Evolutionary conservation across 2,888 invertebrate genomes (phyloP).

Genomic region (Chrysotoxum bicinctum): DNA sequence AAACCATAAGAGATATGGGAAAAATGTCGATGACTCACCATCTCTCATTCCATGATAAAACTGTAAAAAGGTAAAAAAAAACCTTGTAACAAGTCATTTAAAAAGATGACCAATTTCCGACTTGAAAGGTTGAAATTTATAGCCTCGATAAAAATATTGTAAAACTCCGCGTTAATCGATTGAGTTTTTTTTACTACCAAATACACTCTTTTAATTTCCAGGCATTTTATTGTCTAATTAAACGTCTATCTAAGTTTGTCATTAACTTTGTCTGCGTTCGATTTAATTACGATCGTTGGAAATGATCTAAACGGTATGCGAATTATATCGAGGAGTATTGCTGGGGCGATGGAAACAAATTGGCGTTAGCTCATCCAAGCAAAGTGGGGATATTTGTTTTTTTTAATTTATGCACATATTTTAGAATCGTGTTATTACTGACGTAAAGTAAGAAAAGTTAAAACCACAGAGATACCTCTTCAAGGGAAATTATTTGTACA

Average conservation of each 20-base stretch:
- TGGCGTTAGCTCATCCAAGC: too few species aligned
- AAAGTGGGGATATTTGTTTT: not conserved
- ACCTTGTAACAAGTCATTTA: not conserved
- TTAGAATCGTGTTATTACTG: too few species aligned
- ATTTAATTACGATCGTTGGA: slow-evolving; percentile 32
- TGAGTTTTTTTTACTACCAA: not conserved
- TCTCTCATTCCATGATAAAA: not conserved
- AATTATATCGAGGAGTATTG: not conserved
- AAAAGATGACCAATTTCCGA: not conserved
- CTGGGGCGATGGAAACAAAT: not conserved
- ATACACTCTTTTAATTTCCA: not conserved
- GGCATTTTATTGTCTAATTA: slow-evolving; percentile 9
- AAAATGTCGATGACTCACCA: not conserved
- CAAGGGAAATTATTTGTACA: too few species aligned
- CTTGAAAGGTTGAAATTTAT: not conserved
- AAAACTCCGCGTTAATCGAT: not conserved
- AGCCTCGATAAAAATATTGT: not conserved
- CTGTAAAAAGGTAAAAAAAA: not conserved
- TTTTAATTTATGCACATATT: too few species aligned
- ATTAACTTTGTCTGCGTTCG: slow-evolving; percentile 19
- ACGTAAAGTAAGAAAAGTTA: too few species aligned
- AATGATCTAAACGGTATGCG: not conserved
- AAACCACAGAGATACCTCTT: too few species aligned
- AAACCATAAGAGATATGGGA: not conserved
- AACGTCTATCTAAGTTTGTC: not conserved